phyloP scores from a whole-genome alignment of 1,140 invertebrate species.

The Berghia stephanieae region DNA sequence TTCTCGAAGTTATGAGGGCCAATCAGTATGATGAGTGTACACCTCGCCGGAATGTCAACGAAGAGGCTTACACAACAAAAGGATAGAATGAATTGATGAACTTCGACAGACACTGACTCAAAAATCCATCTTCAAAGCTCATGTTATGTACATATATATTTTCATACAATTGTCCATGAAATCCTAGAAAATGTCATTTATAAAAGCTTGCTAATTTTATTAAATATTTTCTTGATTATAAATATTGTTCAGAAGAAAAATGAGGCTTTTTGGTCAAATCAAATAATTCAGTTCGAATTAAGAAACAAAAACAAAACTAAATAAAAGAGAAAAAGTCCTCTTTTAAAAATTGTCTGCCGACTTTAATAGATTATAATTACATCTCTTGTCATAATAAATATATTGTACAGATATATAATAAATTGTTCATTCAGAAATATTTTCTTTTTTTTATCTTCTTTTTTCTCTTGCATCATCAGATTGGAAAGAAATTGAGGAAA shows the following conservation, averaged over 20 bases:
- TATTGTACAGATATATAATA: no score
- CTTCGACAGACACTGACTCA: conserved; percentile 57
- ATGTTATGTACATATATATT: no score
- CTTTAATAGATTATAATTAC: no score
- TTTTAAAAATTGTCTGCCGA: not conserved
- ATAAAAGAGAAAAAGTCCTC: not conserved
- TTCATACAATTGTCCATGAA: no score
- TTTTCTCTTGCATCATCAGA: not conserved
- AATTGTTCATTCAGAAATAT: no score
- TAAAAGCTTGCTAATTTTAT: not conserved
- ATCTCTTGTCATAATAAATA: no score
- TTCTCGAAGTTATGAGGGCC: conserved; percentile 84
- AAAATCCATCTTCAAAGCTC: conserved; percentile 1
- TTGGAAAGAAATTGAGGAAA: conserved; percentile 22
- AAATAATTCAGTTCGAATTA: no score
- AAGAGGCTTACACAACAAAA: conserved; percentile 84
- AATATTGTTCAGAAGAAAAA: not conserved
- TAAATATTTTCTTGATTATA: not conserved
- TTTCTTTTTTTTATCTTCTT: not conserved
- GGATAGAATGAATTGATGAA: conserved; percentile 74
- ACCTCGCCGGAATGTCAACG: conserved; percentile 90
- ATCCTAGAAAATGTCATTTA: no score
- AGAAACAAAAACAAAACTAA: not conserved
- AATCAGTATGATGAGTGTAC: conserved; percentile 90
- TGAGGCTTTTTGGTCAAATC: no score